Conservation (phyloP, 2,797 vertebrate genomes). For the Spea hammondii region DNA sequence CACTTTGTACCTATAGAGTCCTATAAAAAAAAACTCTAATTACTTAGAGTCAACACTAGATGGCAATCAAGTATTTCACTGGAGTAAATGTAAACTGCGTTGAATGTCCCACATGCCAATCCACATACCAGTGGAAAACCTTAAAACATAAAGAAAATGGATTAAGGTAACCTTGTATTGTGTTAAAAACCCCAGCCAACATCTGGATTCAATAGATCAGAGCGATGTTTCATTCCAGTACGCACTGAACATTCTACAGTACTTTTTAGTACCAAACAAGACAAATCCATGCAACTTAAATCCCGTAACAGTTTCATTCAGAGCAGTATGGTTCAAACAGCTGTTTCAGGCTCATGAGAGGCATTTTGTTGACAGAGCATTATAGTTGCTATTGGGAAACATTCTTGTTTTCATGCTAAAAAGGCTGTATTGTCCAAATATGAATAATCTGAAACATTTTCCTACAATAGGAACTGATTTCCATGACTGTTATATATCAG, state of each 20-base stretch:
- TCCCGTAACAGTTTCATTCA: constrained; percentile 15
- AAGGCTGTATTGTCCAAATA: constrained; percentile 1
- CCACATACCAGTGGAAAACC: constrained; percentile 55
- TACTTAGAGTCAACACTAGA: constrained; percentile 60
- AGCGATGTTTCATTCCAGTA: constrained; percentile 32
- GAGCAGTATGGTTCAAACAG: constrained; percentile 24
- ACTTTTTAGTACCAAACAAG: constrained; percentile 33
- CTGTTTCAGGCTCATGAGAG: constrained; percentile 19
- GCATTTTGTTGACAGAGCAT: not conserved
- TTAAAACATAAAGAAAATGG: constrained; percentile 40
- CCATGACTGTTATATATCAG: no score
- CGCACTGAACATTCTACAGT: constrained; percentile 51
- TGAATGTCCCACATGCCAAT: constrained; percentile 21
- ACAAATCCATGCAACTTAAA: constrained; percentile 22
- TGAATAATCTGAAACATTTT: not conserved
- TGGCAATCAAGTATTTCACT: constrained; percentile 67
- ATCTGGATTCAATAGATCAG: constrained; percentile 55
- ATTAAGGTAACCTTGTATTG: constrained; percentile 15
- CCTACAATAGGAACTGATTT: not conserved
- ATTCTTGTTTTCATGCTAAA: constrained; percentile 6
- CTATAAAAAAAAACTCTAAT: no score
- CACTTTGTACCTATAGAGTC: no score
- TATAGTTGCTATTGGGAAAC: not conserved
- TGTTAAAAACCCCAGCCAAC: constrained; percentile 31
- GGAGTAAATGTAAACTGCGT: not conserved